These are phyloP conservation scores for Xiphophorus maculatus DNA, from an alignment of 2,113 vertebrate species.

Conservation along the genomic window DNA sequence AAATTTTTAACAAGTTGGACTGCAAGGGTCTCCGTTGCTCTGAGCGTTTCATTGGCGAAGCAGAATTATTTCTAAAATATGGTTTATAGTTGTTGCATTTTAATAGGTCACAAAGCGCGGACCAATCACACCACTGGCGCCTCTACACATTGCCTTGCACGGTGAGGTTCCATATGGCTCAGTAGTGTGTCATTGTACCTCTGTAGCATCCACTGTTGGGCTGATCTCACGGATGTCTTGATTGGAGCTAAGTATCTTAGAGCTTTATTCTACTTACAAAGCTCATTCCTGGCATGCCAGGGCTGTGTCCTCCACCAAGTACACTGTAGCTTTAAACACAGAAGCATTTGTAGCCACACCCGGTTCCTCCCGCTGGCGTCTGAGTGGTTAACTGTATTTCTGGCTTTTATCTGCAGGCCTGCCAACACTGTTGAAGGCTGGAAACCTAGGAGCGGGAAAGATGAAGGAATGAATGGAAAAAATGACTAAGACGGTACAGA, in stretches of 20 bases:
- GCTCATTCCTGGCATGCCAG: neutral
- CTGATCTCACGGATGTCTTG: neutral
- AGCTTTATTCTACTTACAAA: neutral
- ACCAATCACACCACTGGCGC: too few species aligned
- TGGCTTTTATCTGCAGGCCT: slow-evolving; percentile 21
- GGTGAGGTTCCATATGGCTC: too few species aligned
- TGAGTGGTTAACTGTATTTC: slow-evolving; percentile 25
- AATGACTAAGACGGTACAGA: slow-evolving; percentile 14
- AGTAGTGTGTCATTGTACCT: too few species aligned
- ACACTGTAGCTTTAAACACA: neutral
- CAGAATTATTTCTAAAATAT: too few species aligned
- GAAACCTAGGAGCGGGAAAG: slow-evolving; percentile 8
- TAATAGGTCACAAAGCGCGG: too few species aligned
- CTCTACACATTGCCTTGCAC: too few species aligned
- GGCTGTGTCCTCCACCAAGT: neutral
- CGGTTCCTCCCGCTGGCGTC: neutral
- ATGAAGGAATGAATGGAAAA: slow-evolving; percentile 18
- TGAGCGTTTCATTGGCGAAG: too few species aligned
- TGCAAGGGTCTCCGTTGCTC: too few species aligned
- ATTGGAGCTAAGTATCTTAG: neutral
- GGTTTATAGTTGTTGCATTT: too few species aligned
- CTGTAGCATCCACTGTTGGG: neutral
- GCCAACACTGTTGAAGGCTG: neutral
- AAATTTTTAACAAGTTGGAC: too few species aligned
- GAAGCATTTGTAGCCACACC: neutral